Base-by-base conservation (phyloP, 1,140 invertebrate genomes). In the Grapholita molesta region DNA sequence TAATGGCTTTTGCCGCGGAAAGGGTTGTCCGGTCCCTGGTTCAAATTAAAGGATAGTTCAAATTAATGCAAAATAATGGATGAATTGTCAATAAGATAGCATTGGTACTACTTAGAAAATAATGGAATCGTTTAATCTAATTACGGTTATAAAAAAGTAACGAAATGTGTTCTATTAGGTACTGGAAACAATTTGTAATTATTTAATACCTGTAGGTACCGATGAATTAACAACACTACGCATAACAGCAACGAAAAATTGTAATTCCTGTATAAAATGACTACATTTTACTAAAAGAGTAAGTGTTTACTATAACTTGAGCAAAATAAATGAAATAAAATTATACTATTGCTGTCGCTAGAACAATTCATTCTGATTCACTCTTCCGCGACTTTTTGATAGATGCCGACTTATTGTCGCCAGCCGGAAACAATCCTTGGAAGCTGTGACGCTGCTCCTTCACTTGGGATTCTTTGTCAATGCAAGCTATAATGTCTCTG, bases 391-490 rank as follows among this genome's bases (percentile, higher is more conserved):
- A 77, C 67, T 88, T 89, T 77, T 88, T 89, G 11, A 78, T 78
- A 0, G 74, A 72, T 11, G 69, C 77, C 57, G 86, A 87, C 2
- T 74, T 76, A 12, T 64, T 69, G 28, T 91, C 88, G 21, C 79
- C 77, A 2, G 78, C 72, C 0, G 81, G 74, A 64, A 89, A 86
- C 5, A 88, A 18, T 3, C 84, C 87, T 8, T 73, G 78, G 48
- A 90, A 88, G 0, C 74, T 75, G 25, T 75, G 78, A 5, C 66
- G 73, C 33, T 85, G 85, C 55, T 86, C 86, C 67, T 91, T 90
- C 0, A 89, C 77, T 70, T 90, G 89, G 5, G 78, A 77, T 23
- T 91, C 89, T 66, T 88, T 91, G 8, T 85, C 79, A 25, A 85
- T 71, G 25, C 55, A 78, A 53, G 67, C 71, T 11, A 88, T 84